Percentiles rank a stretch among this genome's conserved stretches.
Conservation (phyloP, 2,113 vertebrate genomes). For the Perccottus glenii region DNA sequence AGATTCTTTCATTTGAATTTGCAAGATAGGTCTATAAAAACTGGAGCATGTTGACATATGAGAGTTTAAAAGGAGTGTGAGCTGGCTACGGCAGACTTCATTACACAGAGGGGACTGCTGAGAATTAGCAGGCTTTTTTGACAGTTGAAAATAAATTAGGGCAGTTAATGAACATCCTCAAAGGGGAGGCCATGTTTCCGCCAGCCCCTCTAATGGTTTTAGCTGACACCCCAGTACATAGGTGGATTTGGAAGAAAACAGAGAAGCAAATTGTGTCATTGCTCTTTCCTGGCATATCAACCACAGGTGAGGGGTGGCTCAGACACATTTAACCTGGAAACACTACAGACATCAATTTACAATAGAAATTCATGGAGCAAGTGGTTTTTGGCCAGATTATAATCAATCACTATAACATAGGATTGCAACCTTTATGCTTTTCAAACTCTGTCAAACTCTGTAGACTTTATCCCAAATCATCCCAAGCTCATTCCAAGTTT, state of each 20-base stretch:
- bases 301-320: slow-evolving; percentile 49
- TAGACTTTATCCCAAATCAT: too few species aligned
- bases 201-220: slow-evolving; percentile 75
- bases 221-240: slow-evolving; percentile 68
- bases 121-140: slow-evolving; percentile 70
- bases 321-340: background rate
- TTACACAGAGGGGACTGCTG: slow-evolving; percentile 52
- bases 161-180: slow-evolving; percentile 76
- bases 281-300: slow-evolving; percentile 77
- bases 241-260: slow-evolving; percentile 61
- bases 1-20: slow-evolving; percentile 40
- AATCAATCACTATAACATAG: too few species aligned
- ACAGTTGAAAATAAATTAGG: slow-evolving; percentile 81
- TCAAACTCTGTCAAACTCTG: too few species aligned
- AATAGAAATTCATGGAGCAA: background rate
- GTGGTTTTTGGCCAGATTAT: too few species aligned
- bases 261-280: slow-evolving; percentile 75
- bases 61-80: slow-evolving; percentile 38
- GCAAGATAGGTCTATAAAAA: slow-evolving; percentile 29
- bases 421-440: too few species aligned
- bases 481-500: too few species aligned
- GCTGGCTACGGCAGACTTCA: slow-evolving; percentile 50
- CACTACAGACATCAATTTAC: slow-evolving; percentile 1
- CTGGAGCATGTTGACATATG: slow-evolving; percentile 46
- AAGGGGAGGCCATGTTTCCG: slow-evolving; percentile 53